phyloP scores from a whole-genome alignment of 2,888 invertebrate genomes.

The Himalopsyche japonica region DNA sequence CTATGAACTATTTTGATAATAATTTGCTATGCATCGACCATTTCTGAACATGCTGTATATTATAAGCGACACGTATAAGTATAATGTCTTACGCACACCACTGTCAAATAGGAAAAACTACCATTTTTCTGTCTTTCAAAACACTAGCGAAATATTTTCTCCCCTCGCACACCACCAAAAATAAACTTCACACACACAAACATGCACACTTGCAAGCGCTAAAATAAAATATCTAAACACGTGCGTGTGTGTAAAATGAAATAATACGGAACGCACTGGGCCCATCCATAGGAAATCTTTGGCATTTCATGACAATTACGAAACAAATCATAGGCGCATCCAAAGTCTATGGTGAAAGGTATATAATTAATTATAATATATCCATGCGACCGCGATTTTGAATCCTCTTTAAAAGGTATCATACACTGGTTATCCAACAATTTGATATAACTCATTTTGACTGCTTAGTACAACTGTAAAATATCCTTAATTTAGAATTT shows the following conservation, averaged over 20 bases:
- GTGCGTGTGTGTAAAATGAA: slow-evolving; percentile 14
- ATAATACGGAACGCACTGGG: slow-evolving; percentile 23
- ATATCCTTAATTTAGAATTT: too few relatives aligned
- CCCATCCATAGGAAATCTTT: slow-evolving; percentile 7
- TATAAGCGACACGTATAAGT: not conserved
- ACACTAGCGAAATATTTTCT: slow-evolving; percentile 23
- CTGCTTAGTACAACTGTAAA: too few relatives aligned
- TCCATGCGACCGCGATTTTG: too few relatives aligned
- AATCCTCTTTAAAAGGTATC: too few relatives aligned
- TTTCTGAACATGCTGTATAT: not conserved
- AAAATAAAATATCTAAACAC: slow-evolving; percentile 11
- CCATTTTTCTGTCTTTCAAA: slow-evolving; percentile 28
- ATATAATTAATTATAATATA: too few relatives aligned
- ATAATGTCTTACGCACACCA: not conserved
- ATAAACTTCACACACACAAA: slow-evolving; percentile 7
- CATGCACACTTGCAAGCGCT: slow-evolving; percentile 10
- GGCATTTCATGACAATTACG: not conserved
- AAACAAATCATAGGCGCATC: too few relatives aligned
- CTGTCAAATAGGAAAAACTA: slow-evolving; percentile 30
- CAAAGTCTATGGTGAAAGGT: too few relatives aligned
- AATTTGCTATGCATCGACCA: not conserved
- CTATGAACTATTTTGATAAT: too few relatives aligned
- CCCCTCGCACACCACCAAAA: slow-evolving; percentile 19
- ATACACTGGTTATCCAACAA: too few relatives aligned
- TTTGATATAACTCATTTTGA: too few relatives aligned